Conservation (phyloP, 2,888 invertebrate species). For the Conus canariensis region DNA sequence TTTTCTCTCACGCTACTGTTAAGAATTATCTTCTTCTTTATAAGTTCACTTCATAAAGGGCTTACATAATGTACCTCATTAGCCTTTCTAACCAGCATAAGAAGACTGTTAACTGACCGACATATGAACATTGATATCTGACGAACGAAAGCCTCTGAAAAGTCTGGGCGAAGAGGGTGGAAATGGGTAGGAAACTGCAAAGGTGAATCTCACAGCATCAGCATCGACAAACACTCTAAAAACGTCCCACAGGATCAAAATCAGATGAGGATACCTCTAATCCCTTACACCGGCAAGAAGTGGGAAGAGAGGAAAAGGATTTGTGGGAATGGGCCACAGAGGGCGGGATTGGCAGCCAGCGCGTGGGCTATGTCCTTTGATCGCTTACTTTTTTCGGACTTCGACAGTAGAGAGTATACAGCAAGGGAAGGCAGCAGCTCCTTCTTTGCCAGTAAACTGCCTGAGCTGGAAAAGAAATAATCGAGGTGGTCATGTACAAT, state of each 20-base stretch:
- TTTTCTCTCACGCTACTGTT: too few relatives aligned
- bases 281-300: neutral
- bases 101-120: too few relatives aligned
- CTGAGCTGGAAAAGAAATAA: neutral
- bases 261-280: neutral
- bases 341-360: neutral
- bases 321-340: constrained; percentile 25
- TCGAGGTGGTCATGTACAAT: neutral
- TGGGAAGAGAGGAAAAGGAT: neutral
- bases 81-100: too few relatives aligned
- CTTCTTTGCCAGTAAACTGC: neutral
- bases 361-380: neutral
- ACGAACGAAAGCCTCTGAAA: too few relatives aligned
- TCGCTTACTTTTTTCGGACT: neutral
- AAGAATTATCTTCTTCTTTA: too few relatives aligned
- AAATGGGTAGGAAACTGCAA: too few relatives aligned
- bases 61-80: too few relatives aligned
- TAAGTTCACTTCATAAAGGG: too few relatives aligned
- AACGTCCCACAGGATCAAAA: neutral
- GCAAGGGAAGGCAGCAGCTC: neutral
- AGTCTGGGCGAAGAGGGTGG: too few relatives aligned
- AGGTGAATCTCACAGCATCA: too few relatives aligned
- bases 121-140: too few relatives aligned
- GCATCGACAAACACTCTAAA: neutral
- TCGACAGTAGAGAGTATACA: neutral